Conservation (phyloP, 2,797 vertebrate genomes). For the Brotula barbata region DNA sequence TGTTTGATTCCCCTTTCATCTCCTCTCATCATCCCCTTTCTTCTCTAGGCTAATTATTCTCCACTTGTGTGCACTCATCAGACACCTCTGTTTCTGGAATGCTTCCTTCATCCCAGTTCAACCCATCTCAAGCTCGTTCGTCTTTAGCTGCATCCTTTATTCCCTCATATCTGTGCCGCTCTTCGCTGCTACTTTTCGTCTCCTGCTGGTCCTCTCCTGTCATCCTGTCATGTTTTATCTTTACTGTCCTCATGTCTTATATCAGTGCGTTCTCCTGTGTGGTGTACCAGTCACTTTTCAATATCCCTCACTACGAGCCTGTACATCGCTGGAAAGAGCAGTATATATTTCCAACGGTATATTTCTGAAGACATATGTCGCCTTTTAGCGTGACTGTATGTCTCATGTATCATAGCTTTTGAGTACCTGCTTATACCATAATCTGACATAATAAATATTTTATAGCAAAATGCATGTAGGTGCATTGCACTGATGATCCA, state of each 20-base stretch:
- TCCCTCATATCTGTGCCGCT: background rate
- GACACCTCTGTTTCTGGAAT: background rate
- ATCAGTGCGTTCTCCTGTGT: background rate
- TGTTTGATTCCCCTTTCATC: conserved; percentile 3
- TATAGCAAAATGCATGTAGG: no score
- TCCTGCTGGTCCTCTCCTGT: background rate
- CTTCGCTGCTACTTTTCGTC: background rate
- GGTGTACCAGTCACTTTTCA: background rate
- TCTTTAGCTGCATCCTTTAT: background rate
- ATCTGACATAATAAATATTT: no score
- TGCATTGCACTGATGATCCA: no score
- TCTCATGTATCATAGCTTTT: no score
- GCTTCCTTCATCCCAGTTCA: background rate
- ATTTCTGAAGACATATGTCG: no score
- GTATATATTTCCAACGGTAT: no score
- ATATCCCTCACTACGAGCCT: background rate
- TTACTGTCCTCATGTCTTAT: background rate
- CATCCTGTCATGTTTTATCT: background rate
- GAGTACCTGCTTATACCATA: no score
- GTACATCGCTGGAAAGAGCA: no score
- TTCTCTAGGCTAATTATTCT: conserved; percentile 6
- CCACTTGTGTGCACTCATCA: background rate
- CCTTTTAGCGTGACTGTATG: no score
- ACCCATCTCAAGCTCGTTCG: no score
- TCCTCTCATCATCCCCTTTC: background rate